Percentiles rank a stretch among this genome's conserved stretches.
phyloP scores from a whole-genome alignment of 2,113 vertebrate species.

The Sceloporus undulatus region DNA sequence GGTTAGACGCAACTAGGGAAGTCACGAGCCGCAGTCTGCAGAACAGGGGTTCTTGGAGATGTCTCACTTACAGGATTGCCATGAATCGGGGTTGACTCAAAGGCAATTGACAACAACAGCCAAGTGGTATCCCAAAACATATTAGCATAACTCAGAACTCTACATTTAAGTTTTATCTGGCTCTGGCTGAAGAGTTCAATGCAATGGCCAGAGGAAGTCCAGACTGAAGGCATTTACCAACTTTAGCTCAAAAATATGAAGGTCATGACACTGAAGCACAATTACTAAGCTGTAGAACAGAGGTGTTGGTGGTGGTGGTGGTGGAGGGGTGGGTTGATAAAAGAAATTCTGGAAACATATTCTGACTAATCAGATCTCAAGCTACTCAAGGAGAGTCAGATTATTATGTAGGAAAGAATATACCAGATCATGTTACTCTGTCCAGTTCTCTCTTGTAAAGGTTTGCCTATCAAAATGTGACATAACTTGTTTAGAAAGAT shows the following conservation, averaged over 20 bases:
- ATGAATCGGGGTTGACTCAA: too few species aligned
- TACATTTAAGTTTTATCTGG: neutral
- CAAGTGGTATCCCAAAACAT: neutral
- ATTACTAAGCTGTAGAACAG: neutral
- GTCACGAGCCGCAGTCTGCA: too few species aligned
- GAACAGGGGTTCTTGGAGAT: too few species aligned
- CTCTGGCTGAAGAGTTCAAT: neutral
- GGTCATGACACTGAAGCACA: neutral
- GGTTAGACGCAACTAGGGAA: too few species aligned
- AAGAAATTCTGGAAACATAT: neutral
- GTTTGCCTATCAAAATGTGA: too few species aligned
- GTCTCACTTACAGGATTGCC: too few species aligned
- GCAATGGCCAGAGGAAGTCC: neutral
- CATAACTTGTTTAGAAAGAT: neutral
- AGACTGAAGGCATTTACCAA: neutral
- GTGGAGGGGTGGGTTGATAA: neutral
- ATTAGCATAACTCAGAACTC: neutral
- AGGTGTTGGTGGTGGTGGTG: too few species aligned
- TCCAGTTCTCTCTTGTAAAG: too few species aligned
- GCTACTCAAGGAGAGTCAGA: neutral
- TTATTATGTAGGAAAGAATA: slow-evolving; percentile 19
- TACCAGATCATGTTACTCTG: neutral
- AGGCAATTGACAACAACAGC: too few species aligned
- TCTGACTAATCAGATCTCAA: neutral
- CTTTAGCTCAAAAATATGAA: neutral